These are phyloP conservation scores for Oenanthe melanoleuca DNA, from an alignment of 2,113 vertebrate genomes.

Conservation along the genomic window DNA sequence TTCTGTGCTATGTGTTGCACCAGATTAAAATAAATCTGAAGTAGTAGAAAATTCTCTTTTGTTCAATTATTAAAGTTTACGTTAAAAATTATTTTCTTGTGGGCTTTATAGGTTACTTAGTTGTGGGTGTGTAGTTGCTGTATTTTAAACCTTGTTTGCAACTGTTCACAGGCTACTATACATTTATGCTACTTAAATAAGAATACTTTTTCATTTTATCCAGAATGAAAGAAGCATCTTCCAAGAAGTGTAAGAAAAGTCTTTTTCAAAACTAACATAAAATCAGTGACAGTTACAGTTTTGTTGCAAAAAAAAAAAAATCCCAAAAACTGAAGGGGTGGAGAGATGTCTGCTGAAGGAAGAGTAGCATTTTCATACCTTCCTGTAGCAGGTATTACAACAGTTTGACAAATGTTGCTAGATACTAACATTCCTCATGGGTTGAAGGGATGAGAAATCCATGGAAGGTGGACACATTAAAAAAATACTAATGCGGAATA, in stretches of 20 bases:
- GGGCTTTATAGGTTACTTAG: neutral
- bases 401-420: neutral
- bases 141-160: neutral
- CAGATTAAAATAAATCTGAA: neutral
- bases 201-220: neutral
- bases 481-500: neutral
- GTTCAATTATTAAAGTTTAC: neutral
- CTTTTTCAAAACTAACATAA: neutral
- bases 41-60: neutral
- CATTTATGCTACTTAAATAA: neutral
- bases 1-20: neutral
- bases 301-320: neutral
- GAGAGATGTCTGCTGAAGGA: neutral
- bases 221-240: neutral
- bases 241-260: neutral
- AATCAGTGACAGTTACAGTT: neutral
- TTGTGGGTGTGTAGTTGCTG: neutral
- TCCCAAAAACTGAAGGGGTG: accelerated
- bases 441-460: neutral
- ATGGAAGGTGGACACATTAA: neutral
- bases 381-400: neutral
- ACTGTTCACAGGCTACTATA: neutral
- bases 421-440: neutral
- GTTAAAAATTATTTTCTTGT: neutral
- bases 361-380: neutral